Conservation (phyloP, 2,113 vertebrate genomes). For the Lamprotornis superbus region DNA sequence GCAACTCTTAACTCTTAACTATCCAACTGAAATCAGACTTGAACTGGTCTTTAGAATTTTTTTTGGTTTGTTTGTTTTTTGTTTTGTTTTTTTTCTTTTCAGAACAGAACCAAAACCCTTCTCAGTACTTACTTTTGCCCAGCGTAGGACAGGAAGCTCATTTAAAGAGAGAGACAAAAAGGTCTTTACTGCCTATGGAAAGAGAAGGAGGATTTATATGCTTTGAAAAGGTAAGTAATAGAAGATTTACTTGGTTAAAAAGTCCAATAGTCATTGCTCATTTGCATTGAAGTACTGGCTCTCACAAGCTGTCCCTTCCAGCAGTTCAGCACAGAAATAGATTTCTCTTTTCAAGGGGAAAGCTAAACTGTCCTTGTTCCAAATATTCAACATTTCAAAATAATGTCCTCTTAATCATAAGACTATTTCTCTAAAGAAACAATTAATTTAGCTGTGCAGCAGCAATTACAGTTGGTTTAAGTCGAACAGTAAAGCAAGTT, state of each 20-base stretch:
- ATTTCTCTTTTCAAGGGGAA: background rate
- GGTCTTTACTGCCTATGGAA: background rate
- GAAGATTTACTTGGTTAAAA: background rate
- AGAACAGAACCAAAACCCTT: background rate
- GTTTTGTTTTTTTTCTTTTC: background rate
- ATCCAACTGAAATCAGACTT: background rate
- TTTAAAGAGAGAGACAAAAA: background rate
- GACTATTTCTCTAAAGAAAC: background rate
- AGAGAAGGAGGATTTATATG: background rate
- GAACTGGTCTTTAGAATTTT: background rate
- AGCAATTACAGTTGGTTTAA: background rate
- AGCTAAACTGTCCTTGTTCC: background rate
- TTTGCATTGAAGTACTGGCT: background rate
- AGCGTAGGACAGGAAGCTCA: background rate
- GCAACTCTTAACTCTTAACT: background rate
- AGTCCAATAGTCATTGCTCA: background rate
- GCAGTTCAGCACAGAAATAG: background rate
- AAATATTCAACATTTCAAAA: background rate
- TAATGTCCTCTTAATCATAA: background rate
- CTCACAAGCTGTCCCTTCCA: background rate
- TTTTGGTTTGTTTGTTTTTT: too few species aligned
- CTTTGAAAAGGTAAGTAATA: conserved; percentile 9
- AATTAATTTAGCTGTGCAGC: background rate
- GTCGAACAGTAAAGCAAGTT: background rate
- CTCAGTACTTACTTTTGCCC: background rate